Conservation (phyloP, 1,140 invertebrate genomes). For the Drosophila dunni region DNA sequence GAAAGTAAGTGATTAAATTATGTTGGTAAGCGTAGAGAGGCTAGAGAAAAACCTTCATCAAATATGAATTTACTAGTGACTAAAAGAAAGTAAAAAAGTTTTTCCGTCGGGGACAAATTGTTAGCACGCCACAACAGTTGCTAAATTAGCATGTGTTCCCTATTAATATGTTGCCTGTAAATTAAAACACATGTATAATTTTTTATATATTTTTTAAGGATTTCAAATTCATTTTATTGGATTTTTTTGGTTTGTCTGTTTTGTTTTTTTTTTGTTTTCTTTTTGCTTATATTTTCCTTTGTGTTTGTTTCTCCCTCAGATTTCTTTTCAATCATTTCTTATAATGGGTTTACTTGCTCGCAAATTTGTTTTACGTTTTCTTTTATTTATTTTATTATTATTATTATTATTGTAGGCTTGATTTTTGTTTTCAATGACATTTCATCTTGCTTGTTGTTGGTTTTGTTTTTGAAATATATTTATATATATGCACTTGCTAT, state of each 20-base stretch:
- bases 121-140: constrained; percentile 31
- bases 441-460: constrained; percentile 58
- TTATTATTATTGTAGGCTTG: constrained; percentile 71
- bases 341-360: constrained; percentile 74
- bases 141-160: constrained; percentile 10
- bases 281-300: constrained; percentile 48
- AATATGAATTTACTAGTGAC: constrained; percentile 2
- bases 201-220: constrained; percentile 78
- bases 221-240: constrained; percentile 83
- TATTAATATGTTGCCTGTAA: not conserved
- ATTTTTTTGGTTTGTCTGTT: constrained; percentile 60
- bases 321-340: constrained; percentile 52
- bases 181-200: constrained; percentile 50
- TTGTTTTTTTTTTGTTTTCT: constrained; percentile 62
- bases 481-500: constrained; percentile 67
- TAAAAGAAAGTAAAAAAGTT: constrained; percentile 19
- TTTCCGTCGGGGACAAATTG: constrained; percentile 19
- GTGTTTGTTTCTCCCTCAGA: constrained; percentile 54
- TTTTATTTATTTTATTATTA: constrained; percentile 42
- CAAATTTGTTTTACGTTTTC: constrained; percentile 36
- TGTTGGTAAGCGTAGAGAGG: not conserved
- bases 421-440: constrained; percentile 60
- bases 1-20: constrained; percentile 45
- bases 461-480: constrained; percentile 27
- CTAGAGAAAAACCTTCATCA: constrained; percentile 13